Base-by-base conservation (phyloP, 2,888 invertebrate species). In the Stenolophus ochropezus region DNA sequence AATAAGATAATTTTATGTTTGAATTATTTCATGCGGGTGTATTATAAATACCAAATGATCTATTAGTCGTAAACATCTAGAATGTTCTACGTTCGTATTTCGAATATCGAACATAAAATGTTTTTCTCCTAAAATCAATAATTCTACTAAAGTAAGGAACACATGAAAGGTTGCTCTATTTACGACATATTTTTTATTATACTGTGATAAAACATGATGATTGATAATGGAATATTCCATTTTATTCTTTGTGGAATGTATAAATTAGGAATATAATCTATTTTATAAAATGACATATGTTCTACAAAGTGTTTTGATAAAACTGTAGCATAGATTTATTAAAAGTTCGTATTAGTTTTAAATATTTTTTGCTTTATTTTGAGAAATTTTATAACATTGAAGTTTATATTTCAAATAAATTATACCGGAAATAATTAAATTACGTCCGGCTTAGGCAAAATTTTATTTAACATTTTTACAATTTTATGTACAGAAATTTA, bases 371-470 rank as follows among this genome's bases (percentile, higher is more conserved):
- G 0, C 1, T 21, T 23, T 21, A 61, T 14, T 61, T 25, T 61
- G 61, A 27, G 14, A 58, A 58, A 58, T 58, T 56, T 21, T 56
- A 0, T 21, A 4, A 4, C 4, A 51, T 51, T 56, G 11, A 56
- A 2, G 3, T 21, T 21, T 21, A 8, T 56, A 25, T 11, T 2
- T 1, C 4, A n/a, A 61, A 61, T 11, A 61, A 61, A 27, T 61
- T n/a, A n/a, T 61, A 61, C 61, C 25, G 61, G 61, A 61, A 61
- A 61, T 25, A 25, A 61, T 61, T n/a, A n/a, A n/a, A 61, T 61
- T 23, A 23, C 25, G 25, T 25, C 61, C 61, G 61, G 61, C 6
- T 42, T 61, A 23, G 3, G 23, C 8, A 21, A 25, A 61, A 61
- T 42, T 42, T 42, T 42, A 42, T 42, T 42, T 42, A 42, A 42